A percentile compares a stretch with the other conserved stretches of the same genome.
phyloP scores from a whole-genome alignment of 2,888 invertebrate species.

The Mesoligia furuncula region DNA sequence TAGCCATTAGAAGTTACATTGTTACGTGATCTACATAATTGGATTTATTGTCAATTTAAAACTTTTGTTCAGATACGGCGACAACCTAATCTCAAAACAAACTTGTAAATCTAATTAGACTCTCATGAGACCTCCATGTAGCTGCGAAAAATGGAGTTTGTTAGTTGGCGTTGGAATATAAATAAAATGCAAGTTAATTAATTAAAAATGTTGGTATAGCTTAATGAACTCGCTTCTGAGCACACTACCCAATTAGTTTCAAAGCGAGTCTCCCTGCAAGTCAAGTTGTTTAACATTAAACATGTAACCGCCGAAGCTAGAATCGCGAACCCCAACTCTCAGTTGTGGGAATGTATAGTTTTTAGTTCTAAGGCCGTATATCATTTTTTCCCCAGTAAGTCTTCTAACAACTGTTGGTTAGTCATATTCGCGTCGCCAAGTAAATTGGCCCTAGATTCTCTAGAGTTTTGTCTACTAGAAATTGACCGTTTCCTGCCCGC shows the following conservation, averaged over 20 bases:
- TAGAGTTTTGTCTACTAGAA: conserved; percentile 76
- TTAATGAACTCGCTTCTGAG: conserved; percentile 48
- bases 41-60: conserved; percentile 2
- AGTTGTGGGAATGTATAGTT: conserved; percentile 19
- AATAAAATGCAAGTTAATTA: conserved; percentile 26
- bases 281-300: conserved; percentile 49
- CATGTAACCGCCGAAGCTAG: conserved; percentile 19
- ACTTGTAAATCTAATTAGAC: conserved; percentile 32
- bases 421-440: conserved; percentile 83
- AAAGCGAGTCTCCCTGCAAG: conserved; percentile 14
- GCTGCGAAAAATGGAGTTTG: conserved; percentile 10
- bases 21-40: conserved; percentile 32
- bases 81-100: conserved; percentile 22
- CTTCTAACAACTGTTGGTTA: conserved; percentile 85
- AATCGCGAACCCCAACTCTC: conserved; percentile 19
- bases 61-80: background rate
- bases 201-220: conserved; percentile 38
- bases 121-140: conserved; percentile 4
- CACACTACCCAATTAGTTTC: conserved; percentile 49
- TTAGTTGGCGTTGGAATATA: conserved; percentile 5
- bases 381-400: conserved; percentile 87
- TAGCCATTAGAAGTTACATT: conserved; percentile 15
- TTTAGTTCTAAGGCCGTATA: conserved; percentile 64
- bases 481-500: conserved; percentile 79
- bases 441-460: conserved; percentile 74